Percentiles rank a stretch among this genome's conserved stretches.
These are phyloP conservation scores for Chondrosia reniformis DNA, from an alignment of 37 sponge, comb jelly and placozoan species.

Conservation along the genomic window DNA sequence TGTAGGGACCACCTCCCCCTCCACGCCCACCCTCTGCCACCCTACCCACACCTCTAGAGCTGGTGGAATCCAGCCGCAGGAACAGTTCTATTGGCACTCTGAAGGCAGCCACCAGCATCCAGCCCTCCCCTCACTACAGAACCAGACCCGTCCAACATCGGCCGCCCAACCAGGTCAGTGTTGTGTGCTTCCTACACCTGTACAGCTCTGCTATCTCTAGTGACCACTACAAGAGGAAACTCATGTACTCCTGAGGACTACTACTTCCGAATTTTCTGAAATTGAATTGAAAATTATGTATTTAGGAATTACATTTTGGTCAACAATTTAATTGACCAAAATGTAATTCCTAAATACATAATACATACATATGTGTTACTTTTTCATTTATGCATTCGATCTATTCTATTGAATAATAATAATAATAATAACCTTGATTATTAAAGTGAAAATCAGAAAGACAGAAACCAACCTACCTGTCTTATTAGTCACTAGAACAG, in stretches of 20 bases:
- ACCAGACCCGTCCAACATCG: conserved; percentile 36
- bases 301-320: too few species aligned
- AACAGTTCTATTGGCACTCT: conserved; percentile 33
- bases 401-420: too few species aligned
- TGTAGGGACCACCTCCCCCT: conserved; percentile 56
- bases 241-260: background rate
- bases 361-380: too few species aligned
- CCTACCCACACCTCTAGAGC: conserved; percentile 64
- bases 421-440: too few species aligned
- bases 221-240: background rate
- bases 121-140: conserved; percentile 41
- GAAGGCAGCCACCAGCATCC: conserved; percentile 38
- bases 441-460: too few species aligned
- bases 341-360: too few species aligned
- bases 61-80: conserved; percentile 33
- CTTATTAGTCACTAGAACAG: too few species aligned
- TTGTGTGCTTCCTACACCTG: background rate
- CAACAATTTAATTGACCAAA: too few species aligned
- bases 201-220: background rate
- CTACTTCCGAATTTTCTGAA: background rate
- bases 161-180: conserved; percentile 48
- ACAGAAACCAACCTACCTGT: too few species aligned
- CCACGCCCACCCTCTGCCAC: conserved; percentile 67
- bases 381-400: too few species aligned
- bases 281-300: too few species aligned